Evolutionary conservation across 2,797 vertebrate genomes (phyloP), one percentile per base, ranked within the genome.

Genomic region (Scleropages formosus): DNA sequence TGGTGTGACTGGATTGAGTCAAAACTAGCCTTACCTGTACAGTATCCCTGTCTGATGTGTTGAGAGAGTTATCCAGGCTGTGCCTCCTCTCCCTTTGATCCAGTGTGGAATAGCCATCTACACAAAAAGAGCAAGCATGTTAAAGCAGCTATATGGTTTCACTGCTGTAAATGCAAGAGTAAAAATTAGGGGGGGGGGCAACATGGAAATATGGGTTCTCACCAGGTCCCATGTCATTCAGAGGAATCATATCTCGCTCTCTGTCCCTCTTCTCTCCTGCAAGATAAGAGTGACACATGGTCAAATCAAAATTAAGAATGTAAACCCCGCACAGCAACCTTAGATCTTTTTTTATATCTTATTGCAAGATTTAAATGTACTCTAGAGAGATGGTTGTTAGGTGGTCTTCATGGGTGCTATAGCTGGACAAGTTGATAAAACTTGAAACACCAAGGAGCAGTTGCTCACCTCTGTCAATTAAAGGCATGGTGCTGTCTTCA

Each of bases 221-320:
- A 92, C 96, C 96, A 94, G 96, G 94, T 90, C 96, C 95, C 88
- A 98, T 84, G 88, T 91, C 96, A 86, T 96, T 95, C 90, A 98
- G 90, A 81, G 95, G 96, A 89, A 98, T 98, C 92, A 95, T 95
- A 82, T 96, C 95, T 84, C 95, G 93, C 74, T 97, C 96, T 77
- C 93, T 87, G 75, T 96, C 95, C 53, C 90, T 89, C 85, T 95
- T 97, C 77, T 92, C 94, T 72, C 95, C 87, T 88, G 87, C 49
- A 18, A 59, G 12, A 66, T 18, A n/a, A 61, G 8, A 46, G 4
- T 62, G 11, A 72, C 3, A 67, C 16, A 76, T 15, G 16, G 67
- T 47, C 47, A 20, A 67, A 44, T 12, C 4, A 22, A 10, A 66
- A 44, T 47, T 39, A 24, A 16, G 27, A 67, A 27, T 16, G 47